Conservation (phyloP, 1,140 invertebrate genomes). For the Lamellibrachia luymesi region DNA sequence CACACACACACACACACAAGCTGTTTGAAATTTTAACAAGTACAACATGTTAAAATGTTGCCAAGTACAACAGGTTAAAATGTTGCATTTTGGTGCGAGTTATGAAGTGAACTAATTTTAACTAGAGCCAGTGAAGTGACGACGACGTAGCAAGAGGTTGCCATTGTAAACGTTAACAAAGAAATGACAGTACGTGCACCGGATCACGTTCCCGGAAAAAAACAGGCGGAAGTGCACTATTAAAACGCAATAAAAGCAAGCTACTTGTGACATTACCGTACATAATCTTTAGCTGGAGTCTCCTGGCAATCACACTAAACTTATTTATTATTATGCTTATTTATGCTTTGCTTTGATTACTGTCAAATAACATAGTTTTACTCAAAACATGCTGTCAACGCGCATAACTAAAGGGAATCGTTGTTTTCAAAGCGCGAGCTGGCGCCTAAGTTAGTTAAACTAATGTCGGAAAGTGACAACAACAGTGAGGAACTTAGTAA, state of each 20-base stretch:
- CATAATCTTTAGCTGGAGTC: too few species aligned
- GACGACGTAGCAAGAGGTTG: background rate
- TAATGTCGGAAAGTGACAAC: too few species aligned
- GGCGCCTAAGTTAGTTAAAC: too few species aligned
- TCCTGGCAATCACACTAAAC: too few species aligned
- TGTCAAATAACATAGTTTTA: too few species aligned
- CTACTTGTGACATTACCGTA: too few species aligned
- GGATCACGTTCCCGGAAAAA: background rate
- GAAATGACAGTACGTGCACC: background rate
- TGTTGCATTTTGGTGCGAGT: background rate
- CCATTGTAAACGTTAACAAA: background rate
- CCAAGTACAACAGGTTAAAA: background rate
- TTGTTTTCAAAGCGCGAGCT: too few species aligned
- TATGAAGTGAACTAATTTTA: background rate
- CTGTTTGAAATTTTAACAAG: background rate
- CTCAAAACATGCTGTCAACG: too few species aligned
- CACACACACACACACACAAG: background rate
- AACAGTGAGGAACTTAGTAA: too few species aligned
- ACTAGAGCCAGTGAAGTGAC: background rate
- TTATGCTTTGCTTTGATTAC: too few species aligned
- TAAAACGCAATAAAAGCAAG: background rate
- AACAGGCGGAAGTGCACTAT: background rate
- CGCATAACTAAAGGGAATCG: too few species aligned
- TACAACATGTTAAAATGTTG: background rate
- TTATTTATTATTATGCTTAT: too few species aligned